A percentile compares a stretch with the other conserved stretches of the same genome.
Conservation (phyloP, 2,888 invertebrate species). For the Cremastobaeus sp. region DNA sequence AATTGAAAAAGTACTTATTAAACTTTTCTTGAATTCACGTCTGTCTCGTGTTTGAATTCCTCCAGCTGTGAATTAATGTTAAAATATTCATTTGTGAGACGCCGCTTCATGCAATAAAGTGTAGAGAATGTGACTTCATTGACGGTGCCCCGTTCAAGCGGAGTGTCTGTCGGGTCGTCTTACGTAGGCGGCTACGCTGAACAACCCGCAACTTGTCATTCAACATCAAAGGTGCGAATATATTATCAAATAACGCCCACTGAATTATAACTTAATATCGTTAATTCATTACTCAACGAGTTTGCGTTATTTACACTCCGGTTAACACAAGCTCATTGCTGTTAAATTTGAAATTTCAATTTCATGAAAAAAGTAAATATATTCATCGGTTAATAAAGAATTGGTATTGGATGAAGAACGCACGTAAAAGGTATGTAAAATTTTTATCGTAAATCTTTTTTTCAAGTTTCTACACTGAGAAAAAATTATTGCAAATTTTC, state of each 20-base stretch:
- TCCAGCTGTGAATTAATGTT: conserved; percentile 31
- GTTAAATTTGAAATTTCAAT: too few relatives aligned
- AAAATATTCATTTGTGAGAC: conserved; percentile 33
- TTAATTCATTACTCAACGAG: conserved; percentile 37
- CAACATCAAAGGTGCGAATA: conserved; percentile 49
- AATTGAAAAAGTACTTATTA: too few relatives aligned
- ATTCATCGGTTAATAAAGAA: too few relatives aligned
- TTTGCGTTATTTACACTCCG: conserved; percentile 19
- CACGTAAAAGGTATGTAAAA: too few relatives aligned
- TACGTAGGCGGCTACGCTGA: conserved; percentile 42
- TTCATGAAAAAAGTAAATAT: too few relatives aligned
- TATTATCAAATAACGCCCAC: conserved; percentile 54
- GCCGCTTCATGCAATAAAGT: conserved; percentile 39
- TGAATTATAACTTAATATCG: conserved; percentile 54
- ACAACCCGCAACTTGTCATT: conserved; percentile 38
- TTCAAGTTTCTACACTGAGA: too few relatives aligned
- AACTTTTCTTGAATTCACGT: too few relatives aligned
- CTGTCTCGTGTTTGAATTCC: conserved; percentile 12
- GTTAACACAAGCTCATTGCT: conserved; percentile 16
- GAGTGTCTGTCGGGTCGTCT: conserved; percentile 53
- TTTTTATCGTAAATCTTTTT: too few relatives aligned
- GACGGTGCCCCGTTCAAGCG: conserved; percentile 38
- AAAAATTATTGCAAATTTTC: too few relatives aligned
- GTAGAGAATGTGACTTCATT: conserved; percentile 47
- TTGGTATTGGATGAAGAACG: too few relatives aligned